A percentile compares a stretch with the other conserved stretches of the same genome.
These are phyloP conservation scores for Dinomys branickii DNA, from an alignment of 2,113 vertebrate species.

Conservation along the genomic window DNA sequence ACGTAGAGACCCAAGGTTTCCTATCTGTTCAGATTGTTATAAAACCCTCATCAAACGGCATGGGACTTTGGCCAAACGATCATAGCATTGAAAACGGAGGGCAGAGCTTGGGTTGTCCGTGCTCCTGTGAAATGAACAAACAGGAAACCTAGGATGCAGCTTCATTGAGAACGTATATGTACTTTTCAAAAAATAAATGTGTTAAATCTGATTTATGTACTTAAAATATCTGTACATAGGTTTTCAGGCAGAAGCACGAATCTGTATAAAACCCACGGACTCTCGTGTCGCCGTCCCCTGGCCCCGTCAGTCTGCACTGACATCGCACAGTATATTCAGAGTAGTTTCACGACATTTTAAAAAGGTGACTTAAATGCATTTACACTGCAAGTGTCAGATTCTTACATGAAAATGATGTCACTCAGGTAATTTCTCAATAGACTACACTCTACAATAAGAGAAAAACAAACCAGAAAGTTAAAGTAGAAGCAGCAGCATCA, in stretches of 20 bases:
- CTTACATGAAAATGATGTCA: slow-evolving; percentile 88
- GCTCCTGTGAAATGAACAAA: slow-evolving; percentile 75
- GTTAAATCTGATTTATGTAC: slow-evolving; percentile 87
- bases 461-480: slow-evolving; percentile 85
- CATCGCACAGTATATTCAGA: slow-evolving; percentile 90
- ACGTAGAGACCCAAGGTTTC: slow-evolving; percentile 87
- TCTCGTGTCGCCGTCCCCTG: slow-evolving; percentile 63
- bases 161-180: slow-evolving; percentile 81
- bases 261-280: slow-evolving; percentile 85
- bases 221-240: slow-evolving; percentile 88
- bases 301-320: slow-evolving; percentile 82
- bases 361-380: slow-evolving; percentile 86
- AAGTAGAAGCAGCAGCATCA: slow-evolving; percentile 86
- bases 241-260: slow-evolving; percentile 82
- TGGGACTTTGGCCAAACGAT: slow-evolving; percentile 66
- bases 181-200: slow-evolving; percentile 88
- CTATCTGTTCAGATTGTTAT: slow-evolving; percentile 83
- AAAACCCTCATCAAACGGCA: slow-evolving; percentile 70
- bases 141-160: slow-evolving; percentile 82
- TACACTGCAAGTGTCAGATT: slow-evolving; percentile 86
- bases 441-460: slow-evolving; percentile 88
- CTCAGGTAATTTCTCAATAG: slow-evolving; percentile 86
- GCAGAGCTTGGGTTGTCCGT: slow-evolving; percentile 38
- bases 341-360: slow-evolving; percentile 83
- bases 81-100: slow-evolving; percentile 68